These are phyloP conservation scores for Bucco capensis DNA, from an alignment of 2,113 vertebrate genomes.

Conservation along the genomic window DNA sequence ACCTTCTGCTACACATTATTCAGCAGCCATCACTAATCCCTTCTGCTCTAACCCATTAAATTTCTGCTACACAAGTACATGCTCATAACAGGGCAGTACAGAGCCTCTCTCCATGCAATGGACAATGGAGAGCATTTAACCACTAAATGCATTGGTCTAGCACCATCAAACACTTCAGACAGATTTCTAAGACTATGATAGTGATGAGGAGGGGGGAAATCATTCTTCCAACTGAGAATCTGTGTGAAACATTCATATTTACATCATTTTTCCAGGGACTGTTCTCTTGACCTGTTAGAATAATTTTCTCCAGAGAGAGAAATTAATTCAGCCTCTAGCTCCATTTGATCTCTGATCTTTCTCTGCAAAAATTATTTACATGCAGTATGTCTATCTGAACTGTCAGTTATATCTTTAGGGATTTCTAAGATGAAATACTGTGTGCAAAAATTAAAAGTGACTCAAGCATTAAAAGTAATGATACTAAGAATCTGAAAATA, in stretches of 20 bases:
- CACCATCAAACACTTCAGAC: background rate
- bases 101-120: background rate
- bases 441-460: background rate
- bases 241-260: background rate
- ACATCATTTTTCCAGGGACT: background rate
- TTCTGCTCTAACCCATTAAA: too few species aligned
- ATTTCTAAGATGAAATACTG: background rate
- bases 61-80: background rate
- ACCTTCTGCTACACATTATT: too few species aligned
- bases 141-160: background rate
- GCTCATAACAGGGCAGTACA: rapidly evolving
- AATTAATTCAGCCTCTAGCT: conserved; percentile 6
- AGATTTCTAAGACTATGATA: background rate
- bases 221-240: background rate
- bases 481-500: background rate
- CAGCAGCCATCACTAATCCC: background rate
- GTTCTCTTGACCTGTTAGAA: background rate
- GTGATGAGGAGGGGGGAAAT: background rate
- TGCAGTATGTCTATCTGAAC: background rate
- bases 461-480: background rate
- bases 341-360: background rate
- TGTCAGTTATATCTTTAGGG: background rate
- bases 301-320: background rate
- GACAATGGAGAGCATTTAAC: background rate
- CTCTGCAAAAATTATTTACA: background rate